Conservation (phyloP, 2,113 vertebrate species). For the Anseranas semipalmata region DNA sequence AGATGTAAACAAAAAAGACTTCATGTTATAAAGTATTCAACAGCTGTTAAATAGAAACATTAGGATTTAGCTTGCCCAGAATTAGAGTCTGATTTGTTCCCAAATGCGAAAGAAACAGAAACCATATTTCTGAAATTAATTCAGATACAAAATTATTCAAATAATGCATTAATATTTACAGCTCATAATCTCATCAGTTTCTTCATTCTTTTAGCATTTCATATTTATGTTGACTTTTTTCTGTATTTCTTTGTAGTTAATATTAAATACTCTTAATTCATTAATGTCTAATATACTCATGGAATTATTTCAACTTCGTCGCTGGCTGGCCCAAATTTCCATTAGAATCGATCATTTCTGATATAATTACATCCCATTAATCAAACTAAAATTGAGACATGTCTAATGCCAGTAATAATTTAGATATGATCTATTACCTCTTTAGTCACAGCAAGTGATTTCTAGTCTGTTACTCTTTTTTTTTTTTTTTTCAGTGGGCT, state of each 20-base stretch:
- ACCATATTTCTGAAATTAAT: not conserved
- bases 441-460: not conserved
- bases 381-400: not conserved
- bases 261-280: not conserved
- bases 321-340: not conserved
- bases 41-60: not conserved
- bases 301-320: not conserved
- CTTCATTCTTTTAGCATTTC: not conserved
- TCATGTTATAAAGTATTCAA: conserved; percentile 18
- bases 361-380: not conserved
- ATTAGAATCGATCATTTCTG: not conserved
- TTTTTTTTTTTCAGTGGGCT: not conserved
- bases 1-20: not conserved
- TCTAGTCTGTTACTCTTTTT: not conserved
- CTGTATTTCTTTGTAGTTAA: not conserved
- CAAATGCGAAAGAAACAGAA: not conserved
- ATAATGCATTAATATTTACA: not conserved
- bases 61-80: not conserved
- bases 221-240: not conserved
- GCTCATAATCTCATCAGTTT: not conserved
- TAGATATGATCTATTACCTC: not conserved
- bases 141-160: not conserved
- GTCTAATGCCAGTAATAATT: not conserved
- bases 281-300: not conserved
- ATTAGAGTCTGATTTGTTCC: not conserved